A percentile compares a stretch with the other conserved stretches of the same genome.
Evolutionary conservation across 1,140 invertebrate genomes (phyloP).

Genomic region (Heliconius congener): DNA sequence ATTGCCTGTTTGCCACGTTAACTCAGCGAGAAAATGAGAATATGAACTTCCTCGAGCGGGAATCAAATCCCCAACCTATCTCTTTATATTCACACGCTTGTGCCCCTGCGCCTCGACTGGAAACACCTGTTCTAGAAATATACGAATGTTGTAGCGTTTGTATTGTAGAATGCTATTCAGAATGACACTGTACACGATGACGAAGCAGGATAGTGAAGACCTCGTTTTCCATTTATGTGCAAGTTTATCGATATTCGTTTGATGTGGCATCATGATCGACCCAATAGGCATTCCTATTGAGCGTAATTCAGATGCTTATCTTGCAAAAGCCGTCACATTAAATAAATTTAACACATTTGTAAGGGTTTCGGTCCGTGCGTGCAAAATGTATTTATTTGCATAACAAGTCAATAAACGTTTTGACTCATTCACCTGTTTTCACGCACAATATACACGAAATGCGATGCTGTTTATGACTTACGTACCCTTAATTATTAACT

Average conservation of each 20-base stretch:
- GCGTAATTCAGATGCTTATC: slow-evolving; percentile 32
- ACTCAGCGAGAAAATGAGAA: too few relatives aligned
- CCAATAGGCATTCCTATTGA: slow-evolving; percentile 21
- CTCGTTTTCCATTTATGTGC: slow-evolving; percentile 8
- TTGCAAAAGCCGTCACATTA: slow-evolving; percentile 24
- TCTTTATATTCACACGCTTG: too few relatives aligned
- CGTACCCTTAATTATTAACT: slow-evolving; percentile 27
- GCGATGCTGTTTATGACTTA: not conserved
- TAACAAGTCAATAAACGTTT: slow-evolving; percentile 36
- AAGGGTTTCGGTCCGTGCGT: slow-evolving; percentile 28
- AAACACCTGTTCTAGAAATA: not conserved
- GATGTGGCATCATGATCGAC: slow-evolving; percentile 13
- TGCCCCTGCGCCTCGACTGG: too few relatives aligned
- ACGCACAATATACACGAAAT: slow-evolving; percentile 18
- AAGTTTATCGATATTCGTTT: slow-evolving; percentile 5
- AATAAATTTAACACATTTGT: slow-evolving; percentile 36
- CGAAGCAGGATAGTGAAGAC: not conserved
- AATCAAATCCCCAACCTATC: too few relatives aligned
- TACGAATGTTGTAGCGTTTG: not conserved
- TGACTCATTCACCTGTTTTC: slow-evolving; percentile 33
- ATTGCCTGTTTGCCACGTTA: too few relatives aligned
- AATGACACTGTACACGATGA: not conserved
- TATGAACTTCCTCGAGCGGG: too few relatives aligned
- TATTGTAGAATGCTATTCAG: not conserved
- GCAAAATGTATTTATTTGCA: slow-evolving; percentile 39